Evolutionary conservation across 2,113 vertebrate species (phyloP).

Genomic region (Xiphophorus couchianus): DNA sequence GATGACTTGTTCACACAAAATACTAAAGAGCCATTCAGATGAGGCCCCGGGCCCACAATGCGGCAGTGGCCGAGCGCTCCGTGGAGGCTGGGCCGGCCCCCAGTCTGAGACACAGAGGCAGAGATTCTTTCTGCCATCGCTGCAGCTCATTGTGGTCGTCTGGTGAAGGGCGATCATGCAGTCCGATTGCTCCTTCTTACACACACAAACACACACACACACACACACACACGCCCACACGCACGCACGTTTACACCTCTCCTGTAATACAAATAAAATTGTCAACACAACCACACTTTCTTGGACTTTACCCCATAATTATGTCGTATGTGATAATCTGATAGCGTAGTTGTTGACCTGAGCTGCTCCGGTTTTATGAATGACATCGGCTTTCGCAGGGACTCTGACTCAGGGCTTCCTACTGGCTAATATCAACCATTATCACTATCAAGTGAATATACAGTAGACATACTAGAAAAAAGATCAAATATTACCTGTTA

Average conservation of each 20-base stretch:
- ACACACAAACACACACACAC: constrained; percentile 7
- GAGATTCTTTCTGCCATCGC: constrained; percentile 59
- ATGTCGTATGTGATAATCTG: constrained; percentile 34
- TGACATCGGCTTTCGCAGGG: constrained; percentile 19
- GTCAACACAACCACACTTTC: constrained; percentile 19
- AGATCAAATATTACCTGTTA: not conserved
- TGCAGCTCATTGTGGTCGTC: constrained; percentile 62
- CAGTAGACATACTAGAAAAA: constrained; percentile 6
- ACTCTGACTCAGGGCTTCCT: not conserved
- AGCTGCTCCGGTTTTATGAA: constrained; percentile 33
- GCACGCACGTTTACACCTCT: constrained; percentile 48
- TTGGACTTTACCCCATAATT: constrained; percentile 57
- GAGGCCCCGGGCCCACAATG: constrained; percentile 86
- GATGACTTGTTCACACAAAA: constrained; percentile 90
- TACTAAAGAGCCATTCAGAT: constrained; percentile 91
- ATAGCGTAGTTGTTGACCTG: constrained; percentile 31
- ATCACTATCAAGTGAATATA: constrained; percentile 11
- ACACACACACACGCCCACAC: constrained; percentile 1
- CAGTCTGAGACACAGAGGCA: constrained; percentile 70
- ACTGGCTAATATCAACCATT: constrained; percentile 22
- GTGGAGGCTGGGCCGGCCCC: constrained; percentile 72
- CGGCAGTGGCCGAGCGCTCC: constrained; percentile 79
- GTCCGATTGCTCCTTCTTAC: constrained; percentile 51
- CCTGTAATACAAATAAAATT: constrained; percentile 37
- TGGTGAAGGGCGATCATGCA: constrained; percentile 52